phyloP scores from a whole-genome alignment of 2,797 vertebrate species.

The Allobates femoralis region DNA sequence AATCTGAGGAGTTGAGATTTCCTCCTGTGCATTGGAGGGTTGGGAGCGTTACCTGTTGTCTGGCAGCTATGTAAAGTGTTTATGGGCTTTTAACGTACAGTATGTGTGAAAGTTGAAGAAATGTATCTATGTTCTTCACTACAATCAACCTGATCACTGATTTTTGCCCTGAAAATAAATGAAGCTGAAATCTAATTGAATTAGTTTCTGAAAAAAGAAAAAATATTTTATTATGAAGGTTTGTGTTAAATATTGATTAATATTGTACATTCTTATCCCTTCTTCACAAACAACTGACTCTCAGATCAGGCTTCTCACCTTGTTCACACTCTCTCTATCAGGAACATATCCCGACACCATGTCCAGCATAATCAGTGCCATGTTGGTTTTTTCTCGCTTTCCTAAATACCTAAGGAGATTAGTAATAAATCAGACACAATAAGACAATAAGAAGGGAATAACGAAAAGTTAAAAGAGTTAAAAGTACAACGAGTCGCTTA shows the following conservation, averaged over 20 bases:
- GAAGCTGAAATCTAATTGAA: not conserved
- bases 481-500: not conserved
- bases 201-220: too few relatives aligned
- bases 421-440: not conserved
- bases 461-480: not conserved
- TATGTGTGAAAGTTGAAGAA: too few relatives aligned
- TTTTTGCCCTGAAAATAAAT: not conserved
- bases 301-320: constrained; percentile 2
- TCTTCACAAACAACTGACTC: too few relatives aligned
- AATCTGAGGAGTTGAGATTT: too few relatives aligned
- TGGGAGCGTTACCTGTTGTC: too few relatives aligned
- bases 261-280: too few relatives aligned
- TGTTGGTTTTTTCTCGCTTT: constrained; percentile 70
- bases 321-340: constrained; percentile 66
- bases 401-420: constrained; percentile 70
- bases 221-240: not conserved
- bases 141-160: not conserved
- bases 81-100: too few relatives aligned
- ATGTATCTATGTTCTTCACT: not conserved
- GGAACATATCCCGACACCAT: constrained; percentile 73
- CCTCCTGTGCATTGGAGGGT: too few relatives aligned
- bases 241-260: not conserved
- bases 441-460: too few relatives aligned
- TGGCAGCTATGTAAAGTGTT: too few relatives aligned
- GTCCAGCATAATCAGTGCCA: constrained; percentile 73